Evolutionary conservation across 2,113 vertebrate genomes (phyloP).

Genomic region (Stomatorhinus ivindoensis): DNA sequence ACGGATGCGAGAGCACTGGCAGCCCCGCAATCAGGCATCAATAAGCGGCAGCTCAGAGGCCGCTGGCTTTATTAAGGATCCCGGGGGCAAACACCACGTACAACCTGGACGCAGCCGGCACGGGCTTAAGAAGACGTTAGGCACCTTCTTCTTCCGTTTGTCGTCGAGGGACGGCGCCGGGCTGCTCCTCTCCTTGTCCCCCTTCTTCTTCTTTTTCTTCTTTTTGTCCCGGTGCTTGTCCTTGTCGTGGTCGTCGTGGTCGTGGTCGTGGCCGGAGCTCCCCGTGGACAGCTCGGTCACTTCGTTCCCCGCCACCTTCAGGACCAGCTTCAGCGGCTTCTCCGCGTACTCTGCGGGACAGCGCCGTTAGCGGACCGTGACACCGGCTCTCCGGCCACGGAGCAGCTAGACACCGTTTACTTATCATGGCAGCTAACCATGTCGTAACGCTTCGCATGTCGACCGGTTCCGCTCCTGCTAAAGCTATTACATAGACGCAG

Average conservation of each 20-base stretch:
- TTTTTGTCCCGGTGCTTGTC: constrained; percentile 91
- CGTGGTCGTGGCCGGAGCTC: constrained; percentile 71
- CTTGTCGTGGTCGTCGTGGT: constrained; percentile 77
- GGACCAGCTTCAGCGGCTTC: constrained; percentile 85
- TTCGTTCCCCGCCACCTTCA: constrained; percentile 92
- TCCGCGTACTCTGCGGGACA: constrained; percentile 59
- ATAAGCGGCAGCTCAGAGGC: background rate
- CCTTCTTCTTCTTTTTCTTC: constrained; percentile 92
- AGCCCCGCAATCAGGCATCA: background rate
- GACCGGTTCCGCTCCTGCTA: background rate
- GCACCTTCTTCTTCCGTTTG: constrained; percentile 71
- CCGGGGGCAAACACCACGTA: too few species aligned
- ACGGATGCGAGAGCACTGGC: background rate
- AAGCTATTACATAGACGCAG: background rate
- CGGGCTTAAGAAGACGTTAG: background rate
- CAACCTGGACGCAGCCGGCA: background rate
- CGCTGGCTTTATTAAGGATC: background rate
- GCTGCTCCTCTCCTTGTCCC: constrained; percentile 69
- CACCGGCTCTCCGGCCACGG: background rate
- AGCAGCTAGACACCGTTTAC: background rate
- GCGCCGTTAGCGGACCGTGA: background rate
- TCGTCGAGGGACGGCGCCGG: constrained; percentile 65
- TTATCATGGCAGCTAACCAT: background rate
- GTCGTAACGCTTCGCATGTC: background rate
- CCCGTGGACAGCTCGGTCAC: constrained; percentile 82